Conservation (phyloP, 1,140 invertebrate species). For the Pectinophora gossypiella region DNA sequence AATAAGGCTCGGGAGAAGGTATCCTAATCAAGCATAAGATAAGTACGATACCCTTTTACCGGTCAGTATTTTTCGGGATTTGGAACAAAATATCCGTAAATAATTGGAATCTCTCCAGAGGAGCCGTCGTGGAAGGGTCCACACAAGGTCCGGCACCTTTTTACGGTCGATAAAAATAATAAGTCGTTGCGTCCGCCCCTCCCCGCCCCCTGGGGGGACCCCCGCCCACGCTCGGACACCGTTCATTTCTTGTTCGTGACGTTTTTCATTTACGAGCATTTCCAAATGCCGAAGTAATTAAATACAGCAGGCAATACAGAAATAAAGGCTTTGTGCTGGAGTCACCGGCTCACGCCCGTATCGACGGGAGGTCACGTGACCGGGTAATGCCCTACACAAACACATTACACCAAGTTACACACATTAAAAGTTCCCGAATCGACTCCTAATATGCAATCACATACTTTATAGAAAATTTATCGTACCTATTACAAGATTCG, state of each 20-base stretch:
- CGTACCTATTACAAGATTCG: slow-evolving; percentile 75
- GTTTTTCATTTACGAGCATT: slow-evolving; percentile 56
- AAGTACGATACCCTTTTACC: slow-evolving; percentile 31
- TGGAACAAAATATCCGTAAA: slow-evolving; percentile 49
- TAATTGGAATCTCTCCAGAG: slow-evolving; percentile 47
- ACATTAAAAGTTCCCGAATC: slow-evolving; percentile 70
- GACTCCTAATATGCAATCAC: slow-evolving; percentile 74
- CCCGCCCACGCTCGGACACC: slow-evolving; percentile 47
- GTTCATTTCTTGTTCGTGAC: slow-evolving; percentile 72
- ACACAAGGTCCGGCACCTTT: slow-evolving; percentile 51
- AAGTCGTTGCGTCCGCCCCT: slow-evolving; percentile 30
- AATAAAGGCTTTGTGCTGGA: neutral
- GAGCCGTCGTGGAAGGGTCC: slow-evolving; percentile 36
- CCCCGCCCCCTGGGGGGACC: slow-evolving; percentile 14
- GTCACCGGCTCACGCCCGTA: neutral
- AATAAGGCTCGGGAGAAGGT: neutral
- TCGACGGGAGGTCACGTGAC: neutral
- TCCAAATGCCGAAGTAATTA: slow-evolving; percentile 17
- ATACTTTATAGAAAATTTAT: slow-evolving; percentile 75
- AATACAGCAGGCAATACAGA: slow-evolving; percentile 1
- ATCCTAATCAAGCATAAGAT: slow-evolving; percentile 24
- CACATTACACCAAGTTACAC: slow-evolving; percentile 70
- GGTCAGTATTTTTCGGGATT: slow-evolving; percentile 51
- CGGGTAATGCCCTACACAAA: slow-evolving; percentile 23
- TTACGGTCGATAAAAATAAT: slow-evolving; percentile 60